A percentile compares a stretch with the other conserved stretches of the same genome.
Conservation (phyloP, 2,797 vertebrate genomes). For the Pantherophis alleghaniensis region DNA sequence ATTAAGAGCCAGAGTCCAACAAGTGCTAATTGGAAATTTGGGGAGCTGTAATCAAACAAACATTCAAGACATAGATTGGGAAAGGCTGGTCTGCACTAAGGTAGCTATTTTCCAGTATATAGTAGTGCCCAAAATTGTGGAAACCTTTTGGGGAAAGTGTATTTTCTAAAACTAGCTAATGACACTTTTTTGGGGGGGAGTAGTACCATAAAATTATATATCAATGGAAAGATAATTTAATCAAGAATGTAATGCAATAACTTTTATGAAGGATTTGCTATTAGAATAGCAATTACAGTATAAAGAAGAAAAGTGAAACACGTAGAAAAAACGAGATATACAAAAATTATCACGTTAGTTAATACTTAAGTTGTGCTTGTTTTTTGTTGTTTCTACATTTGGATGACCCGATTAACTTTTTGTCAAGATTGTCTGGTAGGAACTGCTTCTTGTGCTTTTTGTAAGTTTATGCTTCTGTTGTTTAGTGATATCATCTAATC, state of each 20-base stretch:
- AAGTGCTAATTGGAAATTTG: not conserved
- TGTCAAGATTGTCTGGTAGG: not conserved
- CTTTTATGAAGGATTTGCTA: no score
- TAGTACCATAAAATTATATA: no score
- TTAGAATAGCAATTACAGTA: no score
- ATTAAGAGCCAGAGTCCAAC: not conserved
- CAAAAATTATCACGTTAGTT: no score
- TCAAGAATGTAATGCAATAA: no score
- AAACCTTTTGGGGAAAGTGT: no score
- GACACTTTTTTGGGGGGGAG: no score
- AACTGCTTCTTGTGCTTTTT: not conserved
- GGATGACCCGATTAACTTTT: not conserved
- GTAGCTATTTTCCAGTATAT: not conserved
- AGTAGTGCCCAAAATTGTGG: no score
- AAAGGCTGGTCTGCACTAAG: not conserved
- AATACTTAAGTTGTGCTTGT: not conserved
- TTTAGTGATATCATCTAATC: not conserved
- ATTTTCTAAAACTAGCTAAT: no score
- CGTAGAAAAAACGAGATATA: no score
- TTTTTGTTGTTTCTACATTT: not conserved
- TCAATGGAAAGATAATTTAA: no score
- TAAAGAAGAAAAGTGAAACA: no score
- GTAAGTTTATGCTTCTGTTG: not conserved
- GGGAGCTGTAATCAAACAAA: not conserved
- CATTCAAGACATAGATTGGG: not conserved